These are phyloP conservation scores for Erythrocercus mccallii DNA, from an alignment of 2,113 vertebrate genomes.

Conservation along the genomic window DNA sequence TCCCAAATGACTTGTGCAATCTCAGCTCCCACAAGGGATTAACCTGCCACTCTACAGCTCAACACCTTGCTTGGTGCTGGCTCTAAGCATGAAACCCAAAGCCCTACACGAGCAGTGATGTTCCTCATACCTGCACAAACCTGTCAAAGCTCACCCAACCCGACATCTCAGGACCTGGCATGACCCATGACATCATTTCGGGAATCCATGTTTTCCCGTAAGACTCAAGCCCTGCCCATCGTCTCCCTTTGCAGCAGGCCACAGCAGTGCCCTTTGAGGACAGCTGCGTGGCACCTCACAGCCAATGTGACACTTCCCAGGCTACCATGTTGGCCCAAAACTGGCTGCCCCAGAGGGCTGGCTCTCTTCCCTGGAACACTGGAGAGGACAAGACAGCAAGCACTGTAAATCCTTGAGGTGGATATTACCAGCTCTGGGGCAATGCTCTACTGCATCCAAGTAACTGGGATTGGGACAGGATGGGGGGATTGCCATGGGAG, in stretches of 20 bases:
- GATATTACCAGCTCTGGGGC: not conserved
- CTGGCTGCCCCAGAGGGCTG: fast-evolving
- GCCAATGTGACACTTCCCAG: not conserved
- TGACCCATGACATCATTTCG: not conserved
- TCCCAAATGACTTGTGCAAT: not conserved
- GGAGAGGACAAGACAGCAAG: not conserved
- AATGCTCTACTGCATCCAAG: not conserved
- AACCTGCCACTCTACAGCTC: not conserved
- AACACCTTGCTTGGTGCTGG: not conserved
- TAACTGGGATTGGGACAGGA: not conserved
- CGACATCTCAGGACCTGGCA: fast-evolving
- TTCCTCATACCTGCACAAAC: not conserved
- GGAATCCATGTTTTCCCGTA: not conserved
- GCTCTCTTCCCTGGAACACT: not conserved
- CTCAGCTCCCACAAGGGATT: not conserved
- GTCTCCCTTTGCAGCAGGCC: not conserved
- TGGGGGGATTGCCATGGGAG: fast-evolving
- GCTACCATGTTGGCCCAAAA: not conserved
- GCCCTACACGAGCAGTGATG: fast-evolving
- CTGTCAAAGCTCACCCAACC: not conserved
- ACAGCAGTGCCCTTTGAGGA: not conserved
- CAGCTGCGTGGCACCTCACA: fast-evolving
- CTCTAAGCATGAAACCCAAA: not conserved
- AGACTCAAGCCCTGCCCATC: fast-evolving
- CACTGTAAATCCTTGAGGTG: not conserved